Evolutionary conservation across 2,888 invertebrate species (phyloP), one percentile per base, ranked within the genome.

Genomic region (Acrobasis consociella): DNA sequence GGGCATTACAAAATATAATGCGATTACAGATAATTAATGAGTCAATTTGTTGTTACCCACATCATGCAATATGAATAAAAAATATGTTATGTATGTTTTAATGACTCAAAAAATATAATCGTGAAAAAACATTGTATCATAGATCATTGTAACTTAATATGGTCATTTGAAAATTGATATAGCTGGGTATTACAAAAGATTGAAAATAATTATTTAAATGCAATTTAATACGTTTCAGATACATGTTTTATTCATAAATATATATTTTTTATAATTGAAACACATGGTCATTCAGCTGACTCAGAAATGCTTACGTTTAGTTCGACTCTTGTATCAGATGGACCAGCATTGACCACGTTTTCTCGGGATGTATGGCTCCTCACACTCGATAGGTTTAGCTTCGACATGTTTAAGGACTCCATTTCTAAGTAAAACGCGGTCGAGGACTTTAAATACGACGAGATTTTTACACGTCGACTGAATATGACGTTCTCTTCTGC

Each of bases 321-420:
- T 66, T 87, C 86, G 53, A 82, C 71, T 74, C 83, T 86, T 61
- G 79, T 72, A 68, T 85, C 85, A 2, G 76, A 70, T 63, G 78
- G 75, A 63, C 85, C 84, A 55, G 78, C 72, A 71, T 83, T 86
- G 58, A 77, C 67, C 51, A 70, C 74, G 66, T 76, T 83, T 46
- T 89, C 83, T 59, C 74, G 77, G 17, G 83, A 76, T 61, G 75
- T 72, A 64, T 80, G 83, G 73, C 80, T 86, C 68, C 85, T 78
- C 5, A 87, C 86, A 74, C 87, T 89, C 62, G 86, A 87, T 65
- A 91, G 77, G 72, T 91, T 88, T 37, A 91, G 80, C 71, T 86
- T 86, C 58, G 90, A 88, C 83, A 91, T 89, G 72, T 91, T 89
- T 71, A 91, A 80, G 72, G 90, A 84, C 78, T 90, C 91, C 90